These are phyloP conservation scores for Myrmecophaga tridactyla DNA, from an alignment of 2,113 vertebrate genomes.

Conservation along the genomic window DNA sequence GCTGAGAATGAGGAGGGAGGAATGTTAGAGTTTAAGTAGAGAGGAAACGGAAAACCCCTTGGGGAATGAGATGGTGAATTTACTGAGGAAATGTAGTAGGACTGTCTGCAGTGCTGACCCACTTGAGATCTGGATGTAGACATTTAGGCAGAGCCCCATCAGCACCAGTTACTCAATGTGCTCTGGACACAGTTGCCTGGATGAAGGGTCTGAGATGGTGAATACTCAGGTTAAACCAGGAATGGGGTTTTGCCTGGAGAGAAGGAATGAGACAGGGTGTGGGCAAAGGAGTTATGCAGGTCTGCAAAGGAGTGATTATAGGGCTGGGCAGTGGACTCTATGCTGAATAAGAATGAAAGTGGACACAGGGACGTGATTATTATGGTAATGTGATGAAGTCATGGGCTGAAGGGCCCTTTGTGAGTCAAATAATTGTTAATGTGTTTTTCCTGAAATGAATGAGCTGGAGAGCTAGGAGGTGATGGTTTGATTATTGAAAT, in stretches of 20 bases:
- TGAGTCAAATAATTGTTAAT: neutral
- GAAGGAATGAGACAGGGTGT: neutral
- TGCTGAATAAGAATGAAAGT: neutral
- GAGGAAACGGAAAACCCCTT: neutral
- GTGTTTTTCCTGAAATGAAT: neutral
- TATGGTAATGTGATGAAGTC: neutral
- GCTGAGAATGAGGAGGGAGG: neutral
- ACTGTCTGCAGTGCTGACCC: neutral
- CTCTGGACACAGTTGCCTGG: neutral
- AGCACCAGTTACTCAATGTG: neutral
- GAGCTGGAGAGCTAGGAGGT: neutral
- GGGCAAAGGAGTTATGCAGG: neutral
- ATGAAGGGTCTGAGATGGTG: neutral
- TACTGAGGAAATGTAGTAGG: neutral
- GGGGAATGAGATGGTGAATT: neutral
- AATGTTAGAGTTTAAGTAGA: neutral
- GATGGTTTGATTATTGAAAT: neutral
- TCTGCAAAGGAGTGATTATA: neutral
- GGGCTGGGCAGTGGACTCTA: neutral
- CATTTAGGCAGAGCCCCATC: neutral
- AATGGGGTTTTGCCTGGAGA: neutral
- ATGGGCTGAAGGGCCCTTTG: neutral
- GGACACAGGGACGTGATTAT: neutral
- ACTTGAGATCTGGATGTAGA: neutral
- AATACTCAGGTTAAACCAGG: neutral